Base-by-base conservation (phyloP, 2,888 invertebrate genomes). In the Oegoconia quadripuncta region DNA sequence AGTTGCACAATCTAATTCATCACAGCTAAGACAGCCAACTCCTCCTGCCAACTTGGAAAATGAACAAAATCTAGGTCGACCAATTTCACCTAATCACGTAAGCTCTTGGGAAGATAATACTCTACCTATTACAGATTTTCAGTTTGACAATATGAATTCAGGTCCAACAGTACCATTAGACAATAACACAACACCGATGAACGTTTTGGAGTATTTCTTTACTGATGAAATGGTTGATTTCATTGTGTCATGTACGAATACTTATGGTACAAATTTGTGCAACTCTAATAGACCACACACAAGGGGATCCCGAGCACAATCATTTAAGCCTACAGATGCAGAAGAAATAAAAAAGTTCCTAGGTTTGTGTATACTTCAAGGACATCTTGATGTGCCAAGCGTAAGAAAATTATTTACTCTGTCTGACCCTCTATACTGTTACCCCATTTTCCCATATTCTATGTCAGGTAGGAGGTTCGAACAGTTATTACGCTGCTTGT, bases 181-280 rank as follows among this genome's bases (percentile, higher is more conserved):
- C 28, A 17, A 28, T 16, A 37, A 25, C 32, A 37, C 37, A 17
- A 27, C 25, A 26, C 37, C 32, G 9, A 9, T 37, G 3, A 13
- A 31, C 17, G 26, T 27, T 32, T 26, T 37, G 9, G 17, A 31
- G 9, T 14, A 17, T 14, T 32, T 37, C 28, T 32, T 31, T 25
- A 37, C 37, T 13, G 32, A 25, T 37, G 32, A 37, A 32, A 18
- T 37, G 37, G 17, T 37, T 17, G 37, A 32, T 25, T 18, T 26
- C 17, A 31, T 37, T 37, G 32, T 37, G 9, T 17, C 37, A 7
- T 37, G 37, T 16, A 35, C 37, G 23, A 37, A 37, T 37, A 26
- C 37, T 11, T 34, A 34, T 16, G 34, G 34, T 9, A 9, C 23
- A n/a, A 26, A 12, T 34, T 34, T 39, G 23, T 34, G 39, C 20